Conservation (phyloP, 2,888 invertebrate species). For the Strigamia maritima region DNA sequence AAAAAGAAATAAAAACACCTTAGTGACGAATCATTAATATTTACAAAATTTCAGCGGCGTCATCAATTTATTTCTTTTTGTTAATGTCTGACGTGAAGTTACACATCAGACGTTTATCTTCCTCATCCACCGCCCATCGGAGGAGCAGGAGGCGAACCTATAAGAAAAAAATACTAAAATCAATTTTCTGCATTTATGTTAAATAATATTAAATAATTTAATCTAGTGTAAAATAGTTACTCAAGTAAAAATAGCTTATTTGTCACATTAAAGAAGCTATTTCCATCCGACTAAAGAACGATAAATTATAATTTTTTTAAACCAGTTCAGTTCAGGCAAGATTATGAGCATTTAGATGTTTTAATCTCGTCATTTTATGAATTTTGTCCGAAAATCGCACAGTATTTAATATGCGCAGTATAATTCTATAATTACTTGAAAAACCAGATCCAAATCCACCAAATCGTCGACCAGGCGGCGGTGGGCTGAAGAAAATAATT, state of each 20-base stretch:
- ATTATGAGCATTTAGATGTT: no score
- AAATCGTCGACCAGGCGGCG: slow-evolving; percentile 27
- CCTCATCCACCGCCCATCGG: slow-evolving; percentile 36
- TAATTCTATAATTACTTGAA: slow-evolving; percentile 10
- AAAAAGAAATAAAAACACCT: background rate
- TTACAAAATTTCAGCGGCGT: background rate
- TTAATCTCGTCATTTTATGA: no score
- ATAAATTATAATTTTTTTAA: no score
- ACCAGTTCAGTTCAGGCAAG: no score
- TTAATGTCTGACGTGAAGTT: background rate
- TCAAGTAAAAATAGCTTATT: background rate
- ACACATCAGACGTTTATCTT: slow-evolving; percentile 22
- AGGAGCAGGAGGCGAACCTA: background rate
- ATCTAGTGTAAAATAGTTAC: no score
- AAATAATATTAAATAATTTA: no score
- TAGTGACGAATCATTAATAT: background rate
- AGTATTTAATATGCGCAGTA: no score
- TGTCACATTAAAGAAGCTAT: no score
- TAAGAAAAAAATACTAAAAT: background rate
- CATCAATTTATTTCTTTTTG: background rate
- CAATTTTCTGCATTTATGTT: no score
- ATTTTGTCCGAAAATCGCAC: no score
- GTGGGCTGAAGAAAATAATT: background rate
- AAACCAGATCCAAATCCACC: slow-evolving; percentile 24
- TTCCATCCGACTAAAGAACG: no score